Evolutionary conservation across 2,888 invertebrate species (phyloP).

Genomic region (Danaus chrysippus): DNA sequence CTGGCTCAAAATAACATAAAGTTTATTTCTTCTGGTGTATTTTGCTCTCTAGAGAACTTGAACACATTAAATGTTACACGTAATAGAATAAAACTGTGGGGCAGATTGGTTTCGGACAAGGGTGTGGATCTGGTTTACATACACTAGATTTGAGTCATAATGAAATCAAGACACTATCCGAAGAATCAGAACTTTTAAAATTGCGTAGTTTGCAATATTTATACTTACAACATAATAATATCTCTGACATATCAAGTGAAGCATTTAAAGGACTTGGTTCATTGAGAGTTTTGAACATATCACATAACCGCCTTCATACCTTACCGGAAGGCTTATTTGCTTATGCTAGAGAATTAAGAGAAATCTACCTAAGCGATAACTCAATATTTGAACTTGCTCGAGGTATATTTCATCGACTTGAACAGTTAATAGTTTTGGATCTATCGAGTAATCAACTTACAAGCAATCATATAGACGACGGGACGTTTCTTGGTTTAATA

Average conservation of each 20-base stretch:
- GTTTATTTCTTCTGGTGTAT: slow-evolving; percentile 86
- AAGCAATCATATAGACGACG: slow-evolving; percentile 90
- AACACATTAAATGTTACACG: slow-evolving; percentile 91
- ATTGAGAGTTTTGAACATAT: slow-evolving; percentile 90
- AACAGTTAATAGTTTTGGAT: slow-evolving; percentile 90
- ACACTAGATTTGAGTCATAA: slow-evolving; percentile 90
- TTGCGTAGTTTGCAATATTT: slow-evolving; percentile 89
- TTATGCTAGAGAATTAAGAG: slow-evolving; percentile 88
- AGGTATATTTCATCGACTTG: slow-evolving; percentile 89
- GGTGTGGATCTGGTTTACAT: slow-evolving; percentile 84
- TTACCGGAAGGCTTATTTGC: slow-evolving; percentile 91
- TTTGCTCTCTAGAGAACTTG: slow-evolving; percentile 88
- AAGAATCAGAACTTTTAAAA: slow-evolving; percentile 86
- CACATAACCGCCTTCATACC: slow-evolving; percentile 89
- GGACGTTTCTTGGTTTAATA: slow-evolving; percentile 91
- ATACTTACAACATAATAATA: slow-evolving; percentile 89
- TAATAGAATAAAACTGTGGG: slow-evolving; percentile 89
- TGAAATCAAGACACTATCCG: slow-evolving; percentile 84
- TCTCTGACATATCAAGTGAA: slow-evolving; percentile 87
- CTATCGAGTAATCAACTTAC: slow-evolving; percentile 91
- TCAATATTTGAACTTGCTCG: slow-evolving; percentile 89
- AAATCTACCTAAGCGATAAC: slow-evolving; percentile 91
- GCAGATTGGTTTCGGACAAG: slow-evolving; percentile 84
- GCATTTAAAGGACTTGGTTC: slow-evolving; percentile 88
- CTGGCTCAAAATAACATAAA: slow-evolving; percentile 91